Base-by-base conservation (phyloP, 2,888 invertebrate species). In the Erannis defoliaria region DNA sequence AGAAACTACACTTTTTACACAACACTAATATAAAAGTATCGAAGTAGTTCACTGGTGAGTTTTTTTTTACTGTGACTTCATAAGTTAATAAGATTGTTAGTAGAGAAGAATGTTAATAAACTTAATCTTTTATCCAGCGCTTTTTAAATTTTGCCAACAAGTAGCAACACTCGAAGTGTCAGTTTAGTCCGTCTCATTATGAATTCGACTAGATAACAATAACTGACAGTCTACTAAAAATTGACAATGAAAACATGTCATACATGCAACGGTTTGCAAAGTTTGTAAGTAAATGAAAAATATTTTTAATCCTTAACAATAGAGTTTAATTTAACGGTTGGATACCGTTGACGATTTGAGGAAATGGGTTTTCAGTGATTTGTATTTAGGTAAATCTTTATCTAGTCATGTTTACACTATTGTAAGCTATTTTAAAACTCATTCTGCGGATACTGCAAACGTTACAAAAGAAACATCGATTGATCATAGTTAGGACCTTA, bases 291-390 rank as follows among this genome's bases (percentile, higher is more conserved):
- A 75, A 37, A 71, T 74, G 68, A 71, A 68, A 73, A 70, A 50
- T 26, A 26, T 26, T 26, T 26, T 26, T 64, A 66, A 66, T 71
- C 50, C 62, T 60, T 68, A 43, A 77, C 75, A 77, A 79, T 73
- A 66, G 67, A 74, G 70, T 81, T 82, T 79, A 83, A 86, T 86
- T 86, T 84, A 78, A 80, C 80, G 82, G 80, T 85, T 80, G 73
- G 74, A 60, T 80, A 78, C 74, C 31, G 64, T 72, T 74, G 66
- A 76, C 73, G 75, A 59, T 70, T 69, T 72, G 63, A 75, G 74
- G 78, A 85, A 87, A 84, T 81, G 71, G 67, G 66, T 73, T 73
- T 74, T 72, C 64, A 29, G 23, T 33, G 35, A 55, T 40, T 49
- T 37, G 23, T 35, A 37, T 56, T 57, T n/a, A n/a, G n/a, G n/a